Conservation (phyloP, 2,888 invertebrate genomes). For the Himalopsyche tibetana region DNA sequence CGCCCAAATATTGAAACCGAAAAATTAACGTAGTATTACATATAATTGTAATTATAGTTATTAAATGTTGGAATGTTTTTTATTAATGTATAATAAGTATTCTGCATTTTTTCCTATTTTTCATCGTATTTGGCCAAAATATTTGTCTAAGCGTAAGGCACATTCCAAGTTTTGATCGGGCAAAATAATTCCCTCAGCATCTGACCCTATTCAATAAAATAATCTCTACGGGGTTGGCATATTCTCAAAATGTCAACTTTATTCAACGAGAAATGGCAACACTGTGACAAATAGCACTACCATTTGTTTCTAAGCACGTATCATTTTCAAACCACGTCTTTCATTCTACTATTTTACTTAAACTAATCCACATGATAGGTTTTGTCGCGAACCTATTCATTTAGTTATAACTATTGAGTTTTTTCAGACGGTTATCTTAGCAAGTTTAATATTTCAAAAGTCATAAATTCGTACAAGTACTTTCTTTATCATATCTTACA, state of each 20-base stretch:
- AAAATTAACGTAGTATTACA: no score
- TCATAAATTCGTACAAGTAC: no score
- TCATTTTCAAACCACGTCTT: neutral
- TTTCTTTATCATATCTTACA: no score
- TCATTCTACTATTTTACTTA: neutral
- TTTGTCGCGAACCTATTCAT: no score
- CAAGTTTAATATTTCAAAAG: no score
- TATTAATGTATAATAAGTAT: no score
- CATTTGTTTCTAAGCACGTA: neutral
- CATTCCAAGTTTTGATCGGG: neutral
- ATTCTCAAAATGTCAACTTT: neutral
- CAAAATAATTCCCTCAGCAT: slow-evolving; percentile 3
- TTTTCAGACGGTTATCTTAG: no score
- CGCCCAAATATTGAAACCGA: no score
- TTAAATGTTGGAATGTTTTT: no score
- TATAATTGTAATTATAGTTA: no score
- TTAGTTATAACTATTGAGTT: no score
- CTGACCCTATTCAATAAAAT: slow-evolving; percentile 20
- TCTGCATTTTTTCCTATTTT: neutral
- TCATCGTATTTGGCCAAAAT: neutral
- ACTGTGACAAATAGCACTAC: neutral
- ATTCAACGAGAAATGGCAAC: neutral
- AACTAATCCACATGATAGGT: no score
- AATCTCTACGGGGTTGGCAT: slow-evolving; percentile 10
- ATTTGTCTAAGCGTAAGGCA: neutral